These are phyloP conservation scores for Mesorhabditis spiculigera DNA, from an alignment of 2,888 invertebrate species.

Conservation along the genomic window DNA sequence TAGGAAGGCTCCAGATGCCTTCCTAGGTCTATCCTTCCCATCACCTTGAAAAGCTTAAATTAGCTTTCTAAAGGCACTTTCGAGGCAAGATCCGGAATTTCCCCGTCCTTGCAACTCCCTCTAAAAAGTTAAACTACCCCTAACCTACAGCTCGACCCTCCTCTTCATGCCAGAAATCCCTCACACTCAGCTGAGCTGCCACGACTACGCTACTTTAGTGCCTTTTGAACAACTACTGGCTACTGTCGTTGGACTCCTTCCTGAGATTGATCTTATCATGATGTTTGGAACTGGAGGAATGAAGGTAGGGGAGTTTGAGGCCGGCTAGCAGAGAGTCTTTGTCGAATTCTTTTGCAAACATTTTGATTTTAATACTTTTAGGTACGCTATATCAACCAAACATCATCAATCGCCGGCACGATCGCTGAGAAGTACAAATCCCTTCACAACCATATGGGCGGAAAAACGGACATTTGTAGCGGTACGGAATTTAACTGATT, in stretches of 20 bases:
- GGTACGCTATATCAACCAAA: slow-evolving; percentile 35
- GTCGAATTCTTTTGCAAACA: neutral
- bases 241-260: slow-evolving; percentile 32
- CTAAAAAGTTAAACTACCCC: no score
- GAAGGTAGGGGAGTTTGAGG: slow-evolving; percentile 18
- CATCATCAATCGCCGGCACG: slow-evolving; percentile 19
- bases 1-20: no score
- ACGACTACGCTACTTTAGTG: slow-evolving; percentile 52
- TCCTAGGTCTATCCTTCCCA: no score
- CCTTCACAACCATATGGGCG: slow-evolving; percentile 25
- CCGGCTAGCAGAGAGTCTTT: no score
- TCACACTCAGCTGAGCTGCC: slow-evolving; percentile 50
- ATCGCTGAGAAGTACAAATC: slow-evolving; percentile 25
- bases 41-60: no score
- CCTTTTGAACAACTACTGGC: slow-evolving; percentile 46
- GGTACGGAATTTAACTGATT: neutral
- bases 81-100: no score
- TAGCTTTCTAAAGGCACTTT: no score
- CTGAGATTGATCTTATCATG: slow-evolving; percentile 48
- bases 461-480: slow-evolving; percentile 25
- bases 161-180: slow-evolving; percentile 55
- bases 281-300: slow-evolving; percentile 49
- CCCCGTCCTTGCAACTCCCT: no score
- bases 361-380: neutral
- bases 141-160: slow-evolving; percentile 32